Evolutionary conservation across 2,797 vertebrate species (phyloP).

Genomic region (Erithacus rubecula): DNA sequence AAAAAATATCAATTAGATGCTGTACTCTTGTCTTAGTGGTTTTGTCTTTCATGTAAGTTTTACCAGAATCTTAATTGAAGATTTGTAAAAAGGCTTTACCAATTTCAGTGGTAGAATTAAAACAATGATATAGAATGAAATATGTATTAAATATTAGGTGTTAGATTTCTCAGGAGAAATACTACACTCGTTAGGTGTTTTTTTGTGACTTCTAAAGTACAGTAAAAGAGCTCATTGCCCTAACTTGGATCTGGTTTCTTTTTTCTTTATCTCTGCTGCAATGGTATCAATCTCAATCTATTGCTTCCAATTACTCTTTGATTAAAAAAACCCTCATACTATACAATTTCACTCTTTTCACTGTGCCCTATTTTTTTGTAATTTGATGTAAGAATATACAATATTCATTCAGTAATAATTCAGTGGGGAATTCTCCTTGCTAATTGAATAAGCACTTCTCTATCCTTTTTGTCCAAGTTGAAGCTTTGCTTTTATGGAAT

Average conservation of each 20-base stretch:
- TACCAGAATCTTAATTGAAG: neutral
- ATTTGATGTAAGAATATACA: neutral
- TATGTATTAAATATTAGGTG: neutral
- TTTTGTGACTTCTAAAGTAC: neutral
- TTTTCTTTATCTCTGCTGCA: neutral
- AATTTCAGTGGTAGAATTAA: neutral
- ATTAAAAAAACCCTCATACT: neutral
- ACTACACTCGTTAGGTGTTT: neutral
- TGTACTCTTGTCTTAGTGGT: neutral
- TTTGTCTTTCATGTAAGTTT: neutral
- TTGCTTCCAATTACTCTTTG: neutral
- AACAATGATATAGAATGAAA: neutral
- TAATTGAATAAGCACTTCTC: neutral
- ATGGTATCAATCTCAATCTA: neutral
- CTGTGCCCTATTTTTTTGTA: neutral
- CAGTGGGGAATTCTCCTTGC: neutral
- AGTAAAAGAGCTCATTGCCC: neutral
- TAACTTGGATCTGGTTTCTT: rapidly evolving
- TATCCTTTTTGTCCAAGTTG: neutral
- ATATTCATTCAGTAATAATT: neutral
- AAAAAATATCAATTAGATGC: neutral
- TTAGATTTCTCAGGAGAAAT: neutral
- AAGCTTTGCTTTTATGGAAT: neutral
- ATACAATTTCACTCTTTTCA: neutral
- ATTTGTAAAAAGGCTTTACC: neutral